Evolutionary conservation across 2,113 vertebrate species (phyloP).

Genomic region (Cairina moschata): DNA sequence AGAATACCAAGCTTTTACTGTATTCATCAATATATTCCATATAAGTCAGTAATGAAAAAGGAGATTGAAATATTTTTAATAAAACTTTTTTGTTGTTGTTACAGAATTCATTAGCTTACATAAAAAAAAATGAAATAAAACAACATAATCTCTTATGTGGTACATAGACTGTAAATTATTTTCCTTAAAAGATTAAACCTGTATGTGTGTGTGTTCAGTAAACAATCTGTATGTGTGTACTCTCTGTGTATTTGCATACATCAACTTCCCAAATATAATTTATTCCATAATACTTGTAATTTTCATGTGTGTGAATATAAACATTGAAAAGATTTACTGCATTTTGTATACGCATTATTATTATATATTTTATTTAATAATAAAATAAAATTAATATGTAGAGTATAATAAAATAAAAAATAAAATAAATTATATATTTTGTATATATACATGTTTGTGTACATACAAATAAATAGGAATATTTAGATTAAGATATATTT

Average conservation of each 20-base stretch:
- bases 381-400: too few relatives aligned
- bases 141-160: not conserved
- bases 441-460: not conserved
- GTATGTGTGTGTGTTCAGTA: not conserved
- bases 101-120: not conserved
- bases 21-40: not conserved
- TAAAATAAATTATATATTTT: too few relatives aligned
- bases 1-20: not conserved
- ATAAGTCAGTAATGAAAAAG: not conserved
- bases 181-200: not conserved
- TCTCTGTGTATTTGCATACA: not conserved
- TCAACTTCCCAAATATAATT: not conserved
- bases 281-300: not conserved
- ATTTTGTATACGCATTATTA: not conserved
- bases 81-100: not conserved
- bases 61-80: not conserved
- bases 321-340: not conserved
- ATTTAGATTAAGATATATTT: not conserved
- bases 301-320: not conserved
- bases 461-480: fast-evolving
- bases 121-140: not conserved
- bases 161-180: not conserved
- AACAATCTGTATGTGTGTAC: not conserved
- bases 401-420: too few relatives aligned
- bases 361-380: too few relatives aligned